A percentile compares a stretch with the other conserved stretches of the same genome.
phyloP scores from a whole-genome alignment of 2,797 vertebrate genomes.

The Thamnophis elegans region DNA sequence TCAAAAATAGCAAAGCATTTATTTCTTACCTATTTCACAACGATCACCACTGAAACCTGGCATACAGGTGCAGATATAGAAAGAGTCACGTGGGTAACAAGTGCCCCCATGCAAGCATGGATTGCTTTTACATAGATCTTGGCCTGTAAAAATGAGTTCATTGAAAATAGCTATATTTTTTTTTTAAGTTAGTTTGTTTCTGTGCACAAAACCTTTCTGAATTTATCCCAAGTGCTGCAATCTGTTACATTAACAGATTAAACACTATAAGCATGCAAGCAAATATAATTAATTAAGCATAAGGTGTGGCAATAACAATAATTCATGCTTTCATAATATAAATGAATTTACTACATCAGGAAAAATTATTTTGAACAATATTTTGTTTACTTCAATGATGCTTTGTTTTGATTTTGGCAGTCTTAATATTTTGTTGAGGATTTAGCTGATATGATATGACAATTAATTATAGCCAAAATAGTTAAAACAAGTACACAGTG shows the following conservation, averaged over 20 bases:
- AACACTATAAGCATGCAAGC: not conserved
- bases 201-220: slow-evolving; percentile 34
- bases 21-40: slow-evolving; percentile 88
- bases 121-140: slow-evolving; percentile 81
- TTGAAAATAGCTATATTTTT: slow-evolving; percentile 31
- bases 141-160: slow-evolving; percentile 71
- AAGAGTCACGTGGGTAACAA: slow-evolving; percentile 80
- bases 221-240: slow-evolving; percentile 35
- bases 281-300: not conserved
- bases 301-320: slow-evolving; percentile 57
- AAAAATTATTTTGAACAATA: slow-evolving; percentile 49
- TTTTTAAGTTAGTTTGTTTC: not conserved
- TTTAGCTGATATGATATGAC: slow-evolving; percentile 76
- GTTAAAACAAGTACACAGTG: slow-evolving; percentile 73
- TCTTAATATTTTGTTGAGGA: slow-evolving; percentile 62
- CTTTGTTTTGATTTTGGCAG: slow-evolving; percentile 51
- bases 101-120: slow-evolving; percentile 89
- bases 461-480: slow-evolving; percentile 76
- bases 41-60: slow-evolving; percentile 87
- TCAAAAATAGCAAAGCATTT: not conserved
- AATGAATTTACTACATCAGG: slow-evolving; percentile 42
- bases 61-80: slow-evolving; percentile 84
- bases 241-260: slow-evolving; percentile 47
- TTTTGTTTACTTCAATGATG: slow-evolving; percentile 45
- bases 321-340: slow-evolving; percentile 32